Evolutionary conservation across 1,140 invertebrate species (phyloP), one percentile per base, ranked within the genome.

Genomic region (Caenorhabditis brenneri): DNA sequence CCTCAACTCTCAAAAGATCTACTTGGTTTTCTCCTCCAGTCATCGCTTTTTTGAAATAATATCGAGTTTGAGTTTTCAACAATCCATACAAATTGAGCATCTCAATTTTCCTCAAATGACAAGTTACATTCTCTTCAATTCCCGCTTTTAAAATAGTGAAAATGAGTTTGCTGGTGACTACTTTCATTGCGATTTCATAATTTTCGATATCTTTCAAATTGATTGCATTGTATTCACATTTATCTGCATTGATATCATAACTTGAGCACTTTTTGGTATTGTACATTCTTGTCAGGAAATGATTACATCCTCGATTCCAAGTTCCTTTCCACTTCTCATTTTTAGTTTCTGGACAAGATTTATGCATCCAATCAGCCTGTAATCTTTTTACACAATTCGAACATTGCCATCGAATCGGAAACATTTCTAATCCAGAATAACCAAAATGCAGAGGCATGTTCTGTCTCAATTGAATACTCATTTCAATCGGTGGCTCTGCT

Each of bases 391-490:
- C 27, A 24, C 65, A 74, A 24, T 74, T 36, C 5, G 36, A 42
- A 42, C 65, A 74, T 74, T 74, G 65, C 65, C 65, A 74, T 39
- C 65, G 33, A 0, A 74, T 74, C n/a, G 65, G 65, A 74, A 74
- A 74, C 4, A 7, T 24, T 10, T 42, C n/a, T 29, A 74, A 19
- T 5, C n/a, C 29, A 42, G 19, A 12, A 24, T 24, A 42, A 9
- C 46, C 46, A 36, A 74, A 74, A 15, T 46, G 22, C 16, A 74
- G 24, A 22, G 33, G n/a, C 65, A 74, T 42, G 10, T 46, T 27
- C 27, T 74, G 33, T 27, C n/a, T 42, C 7, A 24, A 42, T 74
- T 74, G 36, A 10, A 42, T 10, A 24, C 36, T 42, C 3, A 6
- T 46, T 42, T 74, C n/a, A 0, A 74, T 42, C 24, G 15, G 15